Evolutionary conservation across 1,140 invertebrate genomes (phyloP), one percentile per base, ranked within the genome.

Genomic region (Monochamus saltuarius): DNA sequence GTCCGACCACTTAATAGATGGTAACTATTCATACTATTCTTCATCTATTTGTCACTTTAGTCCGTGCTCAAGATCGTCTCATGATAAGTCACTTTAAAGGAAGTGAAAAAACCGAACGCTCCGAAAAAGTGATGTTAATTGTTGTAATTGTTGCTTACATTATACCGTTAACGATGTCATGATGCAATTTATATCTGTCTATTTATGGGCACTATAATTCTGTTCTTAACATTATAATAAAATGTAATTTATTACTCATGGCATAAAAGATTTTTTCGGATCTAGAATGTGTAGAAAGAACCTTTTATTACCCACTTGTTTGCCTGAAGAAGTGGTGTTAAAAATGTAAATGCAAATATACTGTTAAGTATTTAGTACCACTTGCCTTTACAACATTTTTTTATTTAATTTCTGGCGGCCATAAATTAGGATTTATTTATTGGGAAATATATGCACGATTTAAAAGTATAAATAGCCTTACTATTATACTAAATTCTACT

Each of bases 11-110:
- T 64, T 60, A 59, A 64, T 57, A 59, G 57, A 59, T 60, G 39
- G 50, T 47, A 55, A 61, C 62, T 62, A 64, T 67, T 67, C 65
- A 67, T 67, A 58, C 54, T 19, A 64, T 64, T 62, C 58, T 54
- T 39, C 22, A 49, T 61, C 62, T 67, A 67, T 67, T 67, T 67
- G 65, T 67, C 65, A 67, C 65, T 64, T 60, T 35, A 49, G 22
- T 60, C 19, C 57, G 56, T 64, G 62, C 50, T 53, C 37, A 13
- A 64, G 62, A 64, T 64, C 49, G 56, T 53, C 46, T 19, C 22
- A 19, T 19, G 56, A 56, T 56, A 56, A 56, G 39, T 14, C 29
- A 42, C 22, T 29, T 37, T 42, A 14, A 51, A 52, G 36, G 10
- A 35, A 51, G 11, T 10, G 49, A 56, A 19, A 45, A 56, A 56